Evolutionary conservation across 2,113 vertebrate genomes (phyloP), one percentile per base, ranked within the genome.

Genomic region (Cochlearius cochlearius): DNA sequence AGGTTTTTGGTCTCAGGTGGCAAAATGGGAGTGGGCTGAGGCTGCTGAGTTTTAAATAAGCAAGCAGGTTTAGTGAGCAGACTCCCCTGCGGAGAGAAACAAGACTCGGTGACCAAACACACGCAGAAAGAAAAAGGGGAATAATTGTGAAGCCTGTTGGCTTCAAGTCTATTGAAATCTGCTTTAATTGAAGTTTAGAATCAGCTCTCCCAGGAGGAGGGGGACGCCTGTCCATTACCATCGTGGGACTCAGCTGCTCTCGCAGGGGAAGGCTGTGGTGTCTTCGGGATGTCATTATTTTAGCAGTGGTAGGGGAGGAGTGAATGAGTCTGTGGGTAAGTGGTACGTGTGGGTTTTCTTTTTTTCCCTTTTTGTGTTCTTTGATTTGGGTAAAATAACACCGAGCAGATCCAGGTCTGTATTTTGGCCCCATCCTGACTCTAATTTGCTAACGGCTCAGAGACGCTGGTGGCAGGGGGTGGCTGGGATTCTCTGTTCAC

Each of bases 41-140:
- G 52, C 86, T 90, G 79, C 79, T 88, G 92, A 71, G 76, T 93
- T 97, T 92, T 96, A 91, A 96, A 97, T 90, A 85, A 77, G 90
- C 74, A 89, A 96, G 79, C 13, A 64, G 80, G 78, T 60, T 96
- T 64, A 92, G 87, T 29, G 47, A 92, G 69, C 14, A 66, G 80
- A 22, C 38, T 73, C 34, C 32, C 71, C 79, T 29, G 47, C 0
- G 2, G 72, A 69, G 84, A 79, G 45, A 55, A 92, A 94, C n/a
- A 45, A 91, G 56, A 15, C 53, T 75, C 0, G 0, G 63, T 68
- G 88, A 92, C 66, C 90, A 89, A 92, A 92, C 29, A 81, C 39
- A n/a, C 8, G 9, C 12, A 68, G 38, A 50, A 58, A 76, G 32
- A n/a, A 59, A 59, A 59, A 93, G 41, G 14, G 41, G 59, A 75